A percentile compares a stretch with the other conserved stretches of the same genome.
Conservation (phyloP, 2,113 vertebrate genomes). For the Aegithalos caudatus region DNA sequence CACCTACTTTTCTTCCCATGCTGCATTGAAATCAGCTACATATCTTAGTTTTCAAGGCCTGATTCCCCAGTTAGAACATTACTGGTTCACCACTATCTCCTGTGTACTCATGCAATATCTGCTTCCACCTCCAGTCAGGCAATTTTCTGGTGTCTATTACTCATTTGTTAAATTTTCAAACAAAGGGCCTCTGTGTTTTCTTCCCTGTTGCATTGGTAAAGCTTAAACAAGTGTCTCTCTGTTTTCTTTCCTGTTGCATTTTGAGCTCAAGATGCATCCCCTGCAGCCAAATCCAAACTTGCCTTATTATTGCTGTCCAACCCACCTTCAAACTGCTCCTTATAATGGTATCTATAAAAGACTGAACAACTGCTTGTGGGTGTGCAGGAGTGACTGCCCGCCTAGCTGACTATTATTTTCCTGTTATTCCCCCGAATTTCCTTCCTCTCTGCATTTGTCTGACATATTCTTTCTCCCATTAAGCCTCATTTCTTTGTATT, state of each 20-base stretch:
- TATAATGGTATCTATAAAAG: background rate
- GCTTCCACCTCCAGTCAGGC: background rate
- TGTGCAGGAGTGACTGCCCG: background rate
- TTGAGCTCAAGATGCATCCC: slow-evolving; percentile 15
- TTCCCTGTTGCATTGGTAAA: background rate
- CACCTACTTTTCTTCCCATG: background rate
- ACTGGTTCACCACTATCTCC: background rate
- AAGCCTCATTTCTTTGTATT: background rate
- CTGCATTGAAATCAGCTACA: background rate
- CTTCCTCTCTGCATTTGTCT: background rate
- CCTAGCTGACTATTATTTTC: background rate
- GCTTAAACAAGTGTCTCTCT: slow-evolving; percentile 24
- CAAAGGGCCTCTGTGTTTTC: slow-evolving; percentile 34
- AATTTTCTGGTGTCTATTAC: background rate
- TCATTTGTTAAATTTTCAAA: background rate
- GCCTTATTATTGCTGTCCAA: background rate
- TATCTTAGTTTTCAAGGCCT: background rate
- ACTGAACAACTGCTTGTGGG: background rate
- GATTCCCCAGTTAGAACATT: background rate
- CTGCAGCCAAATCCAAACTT: slow-evolving; percentile 43
- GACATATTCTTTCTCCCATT: background rate
- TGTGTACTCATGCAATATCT: background rate
- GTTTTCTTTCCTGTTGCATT: slow-evolving; percentile 15
- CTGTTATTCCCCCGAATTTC: background rate
- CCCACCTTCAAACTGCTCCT: background rate